Conservation (phyloP, 2,797 vertebrate genomes). For the Sylvilagus floridanus region DNA sequence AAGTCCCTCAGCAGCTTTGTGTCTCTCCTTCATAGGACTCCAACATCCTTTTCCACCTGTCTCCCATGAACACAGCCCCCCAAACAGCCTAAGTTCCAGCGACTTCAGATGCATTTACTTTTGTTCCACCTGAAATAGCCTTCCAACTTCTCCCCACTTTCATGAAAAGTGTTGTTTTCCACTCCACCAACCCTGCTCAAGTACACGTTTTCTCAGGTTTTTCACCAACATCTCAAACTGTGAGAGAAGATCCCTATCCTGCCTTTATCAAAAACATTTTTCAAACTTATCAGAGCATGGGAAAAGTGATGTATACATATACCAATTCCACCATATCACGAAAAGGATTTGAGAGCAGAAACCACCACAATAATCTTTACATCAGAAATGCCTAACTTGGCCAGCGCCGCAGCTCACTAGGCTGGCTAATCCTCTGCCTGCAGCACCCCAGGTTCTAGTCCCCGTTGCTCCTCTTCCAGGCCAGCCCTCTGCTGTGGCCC, state of each 20-base stretch:
- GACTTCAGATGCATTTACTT: not conserved
- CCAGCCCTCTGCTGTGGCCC: no score
- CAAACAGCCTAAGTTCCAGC: not conserved
- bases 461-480: no score
- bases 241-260: constrained; percentile 30
- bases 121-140: constrained; percentile 4
- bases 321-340: constrained; percentile 1
- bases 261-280: not conserved
- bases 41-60: constrained; percentile 18
- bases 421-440: no score
- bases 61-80: not conserved
- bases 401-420: no score
- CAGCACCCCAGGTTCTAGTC: no score
- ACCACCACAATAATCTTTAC: not conserved
- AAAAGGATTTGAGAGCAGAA: constrained; percentile 17
- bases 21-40: not conserved
- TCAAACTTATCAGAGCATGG: not conserved
- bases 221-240: not conserved
- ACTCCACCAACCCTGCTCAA: not conserved
- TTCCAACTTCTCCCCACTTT: constrained; percentile 13
- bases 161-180: constrained; percentile 29
- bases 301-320: not conserved
- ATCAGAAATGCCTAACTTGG: not conserved
- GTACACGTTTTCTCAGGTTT: constrained; percentile 3
- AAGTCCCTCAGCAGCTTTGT: constrained; percentile 33